Evolutionary conservation across 2,113 vertebrate species (phyloP).

Genomic region (Abramis brama): DNA sequence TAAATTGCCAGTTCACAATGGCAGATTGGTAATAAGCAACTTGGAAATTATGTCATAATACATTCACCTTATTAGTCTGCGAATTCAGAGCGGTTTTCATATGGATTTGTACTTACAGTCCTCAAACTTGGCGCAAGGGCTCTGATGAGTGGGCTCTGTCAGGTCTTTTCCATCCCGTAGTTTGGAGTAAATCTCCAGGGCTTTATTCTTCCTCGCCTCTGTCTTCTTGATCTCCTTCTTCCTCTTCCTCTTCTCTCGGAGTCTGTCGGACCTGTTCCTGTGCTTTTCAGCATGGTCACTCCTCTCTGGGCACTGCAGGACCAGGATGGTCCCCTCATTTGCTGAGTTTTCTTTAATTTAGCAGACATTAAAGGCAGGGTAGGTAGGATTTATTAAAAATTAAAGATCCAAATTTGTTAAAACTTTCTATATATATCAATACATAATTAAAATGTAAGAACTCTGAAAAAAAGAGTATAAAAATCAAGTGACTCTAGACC

Average conservation of each 20-base stretch:
- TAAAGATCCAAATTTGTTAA: too few relatives aligned
- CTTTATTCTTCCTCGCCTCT: slow-evolving; percentile 65
- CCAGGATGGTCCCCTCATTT: neutral
- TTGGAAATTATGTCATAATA: neutral
- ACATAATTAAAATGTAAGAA: too few relatives aligned
- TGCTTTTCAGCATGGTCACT: neutral
- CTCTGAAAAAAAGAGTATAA: too few relatives aligned
- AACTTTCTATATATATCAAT: too few relatives aligned
- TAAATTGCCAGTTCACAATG: slow-evolving; percentile 34
- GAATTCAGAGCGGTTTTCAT: neutral
- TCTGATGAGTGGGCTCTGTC: slow-evolving; percentile 28
- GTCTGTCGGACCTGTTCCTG: neutral
- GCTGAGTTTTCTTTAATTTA: neutral
- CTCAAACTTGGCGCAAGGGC: slow-evolving; percentile 66
- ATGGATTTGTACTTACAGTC: slow-evolving; percentile 69
- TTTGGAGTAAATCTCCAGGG: slow-evolving; percentile 69
- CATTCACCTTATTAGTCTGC: neutral
- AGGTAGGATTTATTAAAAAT: too few relatives aligned
- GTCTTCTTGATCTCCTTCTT: slow-evolving; percentile 11
- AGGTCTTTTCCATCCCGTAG: slow-evolving; percentile 57
- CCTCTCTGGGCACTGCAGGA: neutral
- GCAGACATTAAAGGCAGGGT: too few relatives aligned
- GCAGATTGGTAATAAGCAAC: neutral
- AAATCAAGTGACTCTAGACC: too few relatives aligned
- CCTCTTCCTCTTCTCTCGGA: slow-evolving; percentile 44